Base-by-base conservation (phyloP, 2,113 vertebrate species). In the Nanorana parkeri region DNA sequence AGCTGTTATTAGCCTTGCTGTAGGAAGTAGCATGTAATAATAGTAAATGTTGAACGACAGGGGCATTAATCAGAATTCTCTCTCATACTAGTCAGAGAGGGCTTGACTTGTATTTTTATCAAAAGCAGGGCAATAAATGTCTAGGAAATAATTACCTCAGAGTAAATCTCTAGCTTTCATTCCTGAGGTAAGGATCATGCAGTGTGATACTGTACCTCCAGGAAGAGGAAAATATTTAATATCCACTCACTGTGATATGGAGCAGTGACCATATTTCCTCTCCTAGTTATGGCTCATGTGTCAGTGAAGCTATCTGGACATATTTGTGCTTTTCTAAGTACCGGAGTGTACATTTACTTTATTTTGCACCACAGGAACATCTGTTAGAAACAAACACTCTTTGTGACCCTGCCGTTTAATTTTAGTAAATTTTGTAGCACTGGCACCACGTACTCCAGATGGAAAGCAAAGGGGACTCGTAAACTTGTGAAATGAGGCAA, bases 1-100 rank as follows among this genome's bases (percentile, higher is more conserved):
- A 87, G 88, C 87, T 86, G 78, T 86, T 87, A 91, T 90, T 92
- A 89, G 69, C 77, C 81, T 86, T 85, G 83, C 87, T 87, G 81
- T 85, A 84, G 87, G 77, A 88, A 84, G 81, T 87, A 83, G 78
- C 80, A 76, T 71, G 65, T 84, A 79, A 67, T 78, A 79, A 67
- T 78, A 90, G 88, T 86, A 77, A 65, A 78, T 87, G 83, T 81
- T 84, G 69, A 89, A 87, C 90, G 86, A 88, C 72, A 77, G 41
- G 78, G 68, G 87, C 82, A 84, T 87, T 88, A 64, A 88, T 91
- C 87, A 89, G 85, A 88, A 85, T 89, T 87, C 84, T 87, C 87
- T 21, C 68, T 84, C 78, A 26, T 21, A 21, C 24, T n/a, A 78
- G 19, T n/a, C 63, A 32, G 41, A 78, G 41, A 67, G 55, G 51